Percentiles rank a stretch among this genome's conserved stretches.
These are phyloP conservation scores for Typhlomys cinereus DNA, from an alignment of 2,113 vertebrate genomes.

Conservation along the genomic window DNA sequence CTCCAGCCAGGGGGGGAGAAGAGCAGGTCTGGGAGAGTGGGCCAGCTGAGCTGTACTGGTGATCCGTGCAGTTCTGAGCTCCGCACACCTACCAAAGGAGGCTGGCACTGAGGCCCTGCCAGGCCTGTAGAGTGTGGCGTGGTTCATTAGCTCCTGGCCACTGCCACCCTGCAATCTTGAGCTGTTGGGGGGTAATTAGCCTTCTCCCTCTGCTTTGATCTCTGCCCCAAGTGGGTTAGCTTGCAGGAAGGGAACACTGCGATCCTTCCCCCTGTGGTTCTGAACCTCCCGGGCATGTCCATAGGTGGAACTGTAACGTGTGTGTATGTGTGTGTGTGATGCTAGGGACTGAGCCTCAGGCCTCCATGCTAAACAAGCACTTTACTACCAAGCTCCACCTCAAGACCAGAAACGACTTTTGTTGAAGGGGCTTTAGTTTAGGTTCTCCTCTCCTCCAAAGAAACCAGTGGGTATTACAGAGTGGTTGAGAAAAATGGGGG, in stretches of 20 bases:
- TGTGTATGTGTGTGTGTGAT: too few species aligned
- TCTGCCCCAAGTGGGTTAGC: not conserved
- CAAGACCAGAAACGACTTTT: not conserved
- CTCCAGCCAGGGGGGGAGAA: not conserved
- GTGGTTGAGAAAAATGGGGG: not conserved
- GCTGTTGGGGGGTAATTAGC: conserved; percentile 38
- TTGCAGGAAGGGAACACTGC: not conserved
- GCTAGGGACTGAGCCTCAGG: not conserved
- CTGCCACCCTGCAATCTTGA: conserved; percentile 51
- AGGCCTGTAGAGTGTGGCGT: not conserved
- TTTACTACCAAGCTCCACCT: not conserved
- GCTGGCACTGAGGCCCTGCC: not conserved
- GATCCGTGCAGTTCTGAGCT: not conserved
- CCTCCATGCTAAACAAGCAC: not conserved
- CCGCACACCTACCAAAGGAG: not conserved
- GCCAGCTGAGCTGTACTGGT: not conserved
- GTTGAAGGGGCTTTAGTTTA: not conserved
- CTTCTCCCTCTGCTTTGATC: conserved; percentile 58
- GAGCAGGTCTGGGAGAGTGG: not conserved
- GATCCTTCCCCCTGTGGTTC: not conserved
- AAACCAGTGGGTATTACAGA: not conserved
- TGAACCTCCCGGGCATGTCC: not conserved
- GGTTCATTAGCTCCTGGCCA: not conserved
- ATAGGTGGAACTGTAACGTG: not conserved
- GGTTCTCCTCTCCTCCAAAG: not conserved